These are phyloP conservation scores for Picus viridis DNA, from an alignment of 2,797 vertebrate species.

Conservation along the genomic window DNA sequence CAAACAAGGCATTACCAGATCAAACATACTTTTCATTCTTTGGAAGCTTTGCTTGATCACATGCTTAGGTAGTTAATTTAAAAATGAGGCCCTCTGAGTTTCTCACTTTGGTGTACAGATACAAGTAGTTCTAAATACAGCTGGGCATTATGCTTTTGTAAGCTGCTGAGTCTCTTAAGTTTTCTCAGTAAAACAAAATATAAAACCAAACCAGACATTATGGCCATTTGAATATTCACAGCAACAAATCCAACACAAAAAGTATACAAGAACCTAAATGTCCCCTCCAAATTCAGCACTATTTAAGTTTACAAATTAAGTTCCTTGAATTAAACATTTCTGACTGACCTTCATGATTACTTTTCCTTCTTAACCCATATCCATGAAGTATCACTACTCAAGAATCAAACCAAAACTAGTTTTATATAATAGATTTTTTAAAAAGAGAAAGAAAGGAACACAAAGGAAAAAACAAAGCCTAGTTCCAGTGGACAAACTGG, in stretches of 20 bases:
- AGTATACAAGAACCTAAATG: neutral
- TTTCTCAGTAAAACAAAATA: neutral
- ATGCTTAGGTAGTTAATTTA: neutral
- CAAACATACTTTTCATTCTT: conserved; percentile 51
- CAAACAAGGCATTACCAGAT: conserved; percentile 21
- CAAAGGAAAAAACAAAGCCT: neutral
- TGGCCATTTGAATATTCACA: neutral
- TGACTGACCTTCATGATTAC: neutral
- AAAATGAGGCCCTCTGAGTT: neutral
- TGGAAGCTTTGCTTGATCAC: conserved; percentile 23
- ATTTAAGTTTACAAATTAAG: neutral
- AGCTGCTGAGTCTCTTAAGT: neutral
- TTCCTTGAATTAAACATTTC: neutral
- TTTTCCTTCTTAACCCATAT: neutral
- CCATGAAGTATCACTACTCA: neutral
- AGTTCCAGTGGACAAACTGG: neutral
- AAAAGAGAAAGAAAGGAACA: neutral
- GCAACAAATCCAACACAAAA: neutral
- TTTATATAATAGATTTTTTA: neutral
- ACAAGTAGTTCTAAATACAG: neutral
- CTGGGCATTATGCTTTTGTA: neutral
- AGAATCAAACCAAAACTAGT: neutral
- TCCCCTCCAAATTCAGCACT: neutral
- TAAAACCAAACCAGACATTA: neutral
- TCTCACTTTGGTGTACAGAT: neutral